Evolutionary conservation across 2,888 invertebrate species (phyloP), one percentile per base, ranked within the genome.

Genomic region (Napeogenes inachia): DNA sequence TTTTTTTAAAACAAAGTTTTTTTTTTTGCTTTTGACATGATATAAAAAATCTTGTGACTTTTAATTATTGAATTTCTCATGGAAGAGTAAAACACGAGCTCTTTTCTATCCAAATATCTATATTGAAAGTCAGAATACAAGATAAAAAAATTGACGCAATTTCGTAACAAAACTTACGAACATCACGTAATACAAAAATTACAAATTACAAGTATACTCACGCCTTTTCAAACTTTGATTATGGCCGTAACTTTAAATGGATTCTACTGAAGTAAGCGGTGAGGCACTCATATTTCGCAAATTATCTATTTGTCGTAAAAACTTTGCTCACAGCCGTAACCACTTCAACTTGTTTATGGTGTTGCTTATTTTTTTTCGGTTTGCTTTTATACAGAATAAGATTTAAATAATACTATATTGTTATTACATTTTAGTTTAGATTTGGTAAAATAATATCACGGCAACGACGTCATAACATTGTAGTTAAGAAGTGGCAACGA

Each of bases 261-360:
- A 68, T 65, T 60, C 58, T 57, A 60, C 58, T 56, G 62, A 66
- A 60, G 60, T 63, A 62, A 62, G 56, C 55, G 59, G 61, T 61
- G 59, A 65, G 60, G 58, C 60, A 54, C 57, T 67, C 65, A 58
- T 65, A 65, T 64, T 68, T 62, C 64, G 59, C 60, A 62, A 68
- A 66, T 68, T 66, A 65, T 66, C 53, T 64, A 64, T 65, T 65
- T 57, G 61, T 56, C 61, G 55, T 68, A 62, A 67, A 68, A 69
- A 65, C 60, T 69, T 68, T 63, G 30, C 30, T 50, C 42, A 12
- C 10, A 42, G 42, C 8, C 50, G 30, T 50, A 50, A 50, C 50
- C 50, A 12, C 30, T 50, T 30, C 30, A 50, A 50, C 50, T 50
- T 30, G 30, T 50, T 50, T 50, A 50, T 30, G 50, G 50, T 50